phyloP scores from a whole-genome alignment of 2,888 invertebrate genomes.

The Mimachlamys varia region DNA sequence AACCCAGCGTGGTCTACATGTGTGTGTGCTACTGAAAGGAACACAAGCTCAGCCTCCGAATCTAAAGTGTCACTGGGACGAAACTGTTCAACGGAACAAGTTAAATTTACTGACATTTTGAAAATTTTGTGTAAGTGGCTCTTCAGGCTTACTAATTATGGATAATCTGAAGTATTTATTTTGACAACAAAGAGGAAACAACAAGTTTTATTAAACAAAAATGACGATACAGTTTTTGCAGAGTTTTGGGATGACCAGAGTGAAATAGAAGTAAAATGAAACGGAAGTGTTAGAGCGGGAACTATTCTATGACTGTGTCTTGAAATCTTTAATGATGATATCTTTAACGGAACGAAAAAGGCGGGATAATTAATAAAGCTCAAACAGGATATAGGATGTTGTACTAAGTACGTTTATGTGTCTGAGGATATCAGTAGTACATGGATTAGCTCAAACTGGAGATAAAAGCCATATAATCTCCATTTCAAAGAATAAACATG shows the following conservation, averaged over 20 bases:
- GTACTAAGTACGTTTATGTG: not conserved
- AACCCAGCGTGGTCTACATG: slow-evolving; percentile 1
- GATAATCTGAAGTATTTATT: not conserved
- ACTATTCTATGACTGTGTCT: not conserved
- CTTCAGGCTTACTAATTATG: not conserved
- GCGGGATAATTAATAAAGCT: not conserved
- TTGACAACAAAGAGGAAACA: not conserved
- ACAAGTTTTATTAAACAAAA: not conserved
- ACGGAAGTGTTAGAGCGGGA: not conserved
- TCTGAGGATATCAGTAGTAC: not conserved
- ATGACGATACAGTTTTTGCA: not conserved
- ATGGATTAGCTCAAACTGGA: not conserved
- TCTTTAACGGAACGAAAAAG: not conserved
- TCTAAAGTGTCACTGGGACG: not conserved
- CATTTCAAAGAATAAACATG: not conserved
- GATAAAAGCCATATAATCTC: not conserved
- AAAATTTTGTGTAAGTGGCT: not conserved
- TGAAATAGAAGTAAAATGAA: not conserved
- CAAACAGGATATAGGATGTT: not conserved
- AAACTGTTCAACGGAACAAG: not conserved
- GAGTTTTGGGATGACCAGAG: not conserved
- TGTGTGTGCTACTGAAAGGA: not conserved
- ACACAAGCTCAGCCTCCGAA: not conserved
- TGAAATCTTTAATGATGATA: not conserved
- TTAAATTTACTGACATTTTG: not conserved